Evolutionary conservation across 2,797 vertebrate genomes (phyloP), one percentile per base, ranked within the genome.

Genomic region (Chloroceryle amazona): DNA sequence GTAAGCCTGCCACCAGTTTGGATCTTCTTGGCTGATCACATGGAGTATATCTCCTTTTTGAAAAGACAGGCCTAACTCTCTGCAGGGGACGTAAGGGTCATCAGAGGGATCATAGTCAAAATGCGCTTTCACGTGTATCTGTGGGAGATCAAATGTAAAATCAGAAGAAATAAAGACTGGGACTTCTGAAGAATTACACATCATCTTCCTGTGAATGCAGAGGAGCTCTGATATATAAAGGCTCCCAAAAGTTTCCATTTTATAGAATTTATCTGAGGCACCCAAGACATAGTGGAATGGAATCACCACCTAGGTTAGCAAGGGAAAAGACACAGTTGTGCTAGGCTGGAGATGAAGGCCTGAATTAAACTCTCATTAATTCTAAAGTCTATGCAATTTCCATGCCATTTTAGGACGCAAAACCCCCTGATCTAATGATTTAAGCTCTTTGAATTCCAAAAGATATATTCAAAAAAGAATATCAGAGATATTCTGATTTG

Each of bases 1-100:
- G 98, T 99, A 99, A 79, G 99, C 99, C 97, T 99, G 99, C 99
- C 99, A 99, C 99, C 99, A 99, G 97, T 99, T 99, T 92, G 99
- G 99, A 97, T 99, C 99, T 65, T 99, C 99, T 97, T 99, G 99
- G 97, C 99, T 99, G 95, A 99, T 99, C 68, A 99, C 98, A 70
- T 99, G 99, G 62, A 99, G 99, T 96, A 99, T 99, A 97, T 99
- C 99, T 49, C 99, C 99, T 92, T 99, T 99, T 97, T 99, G 99
- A 98, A 99, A 99, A 92, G 99, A 99, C 3, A 99, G 97, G 66
- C 99, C 99, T 76, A 99, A 98, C 97, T 99, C 99, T 95, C 99
- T 98, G 97, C 99, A 99, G 13, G 99, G 99, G 96, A 99, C 98
- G 0, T 99, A 99, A 11, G 99, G 99, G 94, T 99, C 99, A 90